These are phyloP conservation scores for Morone chrysops DNA, from an alignment of 2,113 vertebrate genomes.

Conservation along the genomic window DNA sequence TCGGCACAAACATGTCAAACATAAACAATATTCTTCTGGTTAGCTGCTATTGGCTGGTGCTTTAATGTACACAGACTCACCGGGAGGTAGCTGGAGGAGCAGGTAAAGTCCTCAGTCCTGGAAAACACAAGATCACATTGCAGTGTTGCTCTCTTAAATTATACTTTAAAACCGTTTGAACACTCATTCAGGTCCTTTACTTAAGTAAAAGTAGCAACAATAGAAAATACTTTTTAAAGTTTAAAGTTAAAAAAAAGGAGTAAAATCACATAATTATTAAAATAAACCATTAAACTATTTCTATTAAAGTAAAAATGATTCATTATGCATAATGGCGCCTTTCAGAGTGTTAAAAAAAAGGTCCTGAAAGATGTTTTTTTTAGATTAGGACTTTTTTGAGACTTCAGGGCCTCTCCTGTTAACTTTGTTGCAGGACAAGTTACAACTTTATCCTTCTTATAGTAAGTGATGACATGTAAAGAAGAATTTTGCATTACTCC, in stretches of 20 bases:
- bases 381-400: no score
- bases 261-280: no score
- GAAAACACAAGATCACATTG: slow-evolving; percentile 44
- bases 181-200: no score
- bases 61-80: slow-evolving; percentile 59
- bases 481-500: not conserved
- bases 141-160: not conserved
- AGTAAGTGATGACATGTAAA: not conserved
- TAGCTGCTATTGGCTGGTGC: not conserved
- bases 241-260: no score
- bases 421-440: not conserved
- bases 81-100: slow-evolving; percentile 70
- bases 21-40: not conserved
- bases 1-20: slow-evolving; percentile 7
- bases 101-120: slow-evolving; percentile 80
- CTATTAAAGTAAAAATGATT: no score
- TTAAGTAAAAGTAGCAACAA: no score
- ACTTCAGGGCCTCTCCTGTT: not conserved
- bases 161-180: not conserved
- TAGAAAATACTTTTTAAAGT: no score
- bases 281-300: no score
- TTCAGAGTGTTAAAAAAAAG: no score
- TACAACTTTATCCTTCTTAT: not conserved
- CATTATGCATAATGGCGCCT: no score
- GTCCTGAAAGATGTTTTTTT: no score